Conservation (phyloP, 92 coral and sea anemone species). For the Umimayanthus kanabou region DNA sequence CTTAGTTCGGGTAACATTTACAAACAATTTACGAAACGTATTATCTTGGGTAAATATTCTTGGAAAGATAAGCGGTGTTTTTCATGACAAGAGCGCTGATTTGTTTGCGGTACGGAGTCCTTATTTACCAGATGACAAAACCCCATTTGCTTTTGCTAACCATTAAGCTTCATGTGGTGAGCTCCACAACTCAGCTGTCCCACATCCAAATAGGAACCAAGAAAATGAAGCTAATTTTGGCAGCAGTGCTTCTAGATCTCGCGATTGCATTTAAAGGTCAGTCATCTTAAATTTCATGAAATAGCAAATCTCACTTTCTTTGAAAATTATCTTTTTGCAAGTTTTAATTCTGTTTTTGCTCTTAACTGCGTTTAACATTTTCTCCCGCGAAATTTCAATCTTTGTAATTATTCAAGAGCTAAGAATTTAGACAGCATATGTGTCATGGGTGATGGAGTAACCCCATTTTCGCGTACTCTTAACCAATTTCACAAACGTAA, state of each 20-base stretch:
- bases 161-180: neutral
- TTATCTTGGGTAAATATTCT: slow-evolving; percentile 10
- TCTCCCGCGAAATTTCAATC: neutral
- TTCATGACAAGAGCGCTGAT: slow-evolving; percentile 19
- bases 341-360: too few species aligned
- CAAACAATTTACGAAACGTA: neutral
- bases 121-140: slow-evolving; percentile 21
- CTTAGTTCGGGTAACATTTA: neutral
- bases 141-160: neutral
- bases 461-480: neutral
- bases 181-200: slow-evolving; percentile 15
- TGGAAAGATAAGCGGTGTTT: neutral
- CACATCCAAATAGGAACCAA: neutral
- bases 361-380: too few species aligned
- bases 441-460: neutral
- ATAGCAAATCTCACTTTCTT: neutral
- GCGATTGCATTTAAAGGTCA: slow-evolving; percentile 8
- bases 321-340: neutral
- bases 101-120: slow-evolving; percentile 13
- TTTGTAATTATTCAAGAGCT: neutral
- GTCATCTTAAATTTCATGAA: neutral
- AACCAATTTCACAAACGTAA: neutral
- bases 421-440: neutral
- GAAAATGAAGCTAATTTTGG: slow-evolving; percentile 28
- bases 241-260: neutral